A percentile compares a stretch with the other conserved stretches of the same genome.
Evolutionary conservation across 2,797 vertebrate species (phyloP).

Genomic region (Paratrypauchen microcephalus): DNA sequence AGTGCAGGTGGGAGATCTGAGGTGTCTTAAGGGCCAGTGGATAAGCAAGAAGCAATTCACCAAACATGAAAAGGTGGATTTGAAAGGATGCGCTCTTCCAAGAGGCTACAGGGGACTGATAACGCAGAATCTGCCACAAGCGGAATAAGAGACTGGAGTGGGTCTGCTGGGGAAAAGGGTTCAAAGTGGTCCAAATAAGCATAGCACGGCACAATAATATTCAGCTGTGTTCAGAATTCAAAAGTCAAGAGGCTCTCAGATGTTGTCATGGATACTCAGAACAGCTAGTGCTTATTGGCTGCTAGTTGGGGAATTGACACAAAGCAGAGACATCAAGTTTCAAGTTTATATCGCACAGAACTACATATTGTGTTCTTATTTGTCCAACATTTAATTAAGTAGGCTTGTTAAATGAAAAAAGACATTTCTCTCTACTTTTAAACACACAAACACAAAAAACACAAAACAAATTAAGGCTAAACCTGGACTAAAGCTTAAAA

Average conservation of each 20-base stretch:
- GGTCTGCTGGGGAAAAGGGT: background rate
- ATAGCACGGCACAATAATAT: background rate
- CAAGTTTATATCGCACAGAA: background rate
- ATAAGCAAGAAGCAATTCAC: slow-evolving; percentile 36
- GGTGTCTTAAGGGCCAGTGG: slow-evolving; percentile 32
- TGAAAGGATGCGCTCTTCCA: slow-evolving; percentile 23
- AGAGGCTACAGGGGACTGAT: background rate
- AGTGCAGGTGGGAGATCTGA: slow-evolving; percentile 32
- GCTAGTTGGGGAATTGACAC: background rate
- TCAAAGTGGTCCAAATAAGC: background rate
- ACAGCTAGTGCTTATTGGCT: background rate
- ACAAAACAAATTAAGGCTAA: no score
- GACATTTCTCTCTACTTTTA: no score
- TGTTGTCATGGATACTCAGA: background rate
- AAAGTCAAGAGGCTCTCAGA: background rate
- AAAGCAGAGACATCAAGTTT: background rate
- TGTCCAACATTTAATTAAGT: no score
- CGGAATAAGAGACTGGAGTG: slow-evolving; percentile 19
- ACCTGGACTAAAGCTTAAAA: no score
- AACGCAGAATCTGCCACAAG: slow-evolving; percentile 25
- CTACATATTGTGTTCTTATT: no score
- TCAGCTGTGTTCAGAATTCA: background rate
- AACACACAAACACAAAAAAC: no score
- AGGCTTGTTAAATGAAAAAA: no score
- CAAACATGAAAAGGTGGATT: slow-evolving; percentile 38